Evolutionary conservation across 2,797 vertebrate species (phyloP).

Genomic region (Fratercula arctica): DNA sequence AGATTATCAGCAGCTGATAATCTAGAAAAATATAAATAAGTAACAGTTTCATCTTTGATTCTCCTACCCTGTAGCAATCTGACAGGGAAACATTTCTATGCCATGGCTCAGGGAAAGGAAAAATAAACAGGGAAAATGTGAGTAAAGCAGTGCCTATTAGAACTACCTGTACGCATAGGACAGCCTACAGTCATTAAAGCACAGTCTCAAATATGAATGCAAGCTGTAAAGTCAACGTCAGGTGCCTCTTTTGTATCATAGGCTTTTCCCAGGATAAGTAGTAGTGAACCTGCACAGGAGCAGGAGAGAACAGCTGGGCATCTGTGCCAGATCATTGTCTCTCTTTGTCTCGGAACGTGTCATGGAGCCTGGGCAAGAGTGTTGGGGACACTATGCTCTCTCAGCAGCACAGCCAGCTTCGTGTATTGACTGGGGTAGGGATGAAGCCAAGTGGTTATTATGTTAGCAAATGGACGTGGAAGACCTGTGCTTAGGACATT

Average conservation of each 20-base stretch:
- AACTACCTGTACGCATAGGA: background rate
- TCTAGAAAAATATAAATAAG: background rate
- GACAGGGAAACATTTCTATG: background rate
- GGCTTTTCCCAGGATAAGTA: background rate
- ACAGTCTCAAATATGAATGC: background rate
- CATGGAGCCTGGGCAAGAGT: background rate
- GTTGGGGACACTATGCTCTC: background rate
- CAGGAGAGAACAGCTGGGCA: background rate
- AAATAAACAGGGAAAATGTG: background rate
- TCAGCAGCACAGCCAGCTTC: background rate
- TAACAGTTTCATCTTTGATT: background rate
- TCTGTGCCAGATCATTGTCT: background rate
- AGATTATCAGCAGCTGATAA: background rate
- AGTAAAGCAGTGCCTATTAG: slow-evolving; percentile 4
- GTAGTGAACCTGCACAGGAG: background rate
- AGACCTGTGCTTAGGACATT: background rate
- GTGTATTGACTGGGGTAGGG: background rate
- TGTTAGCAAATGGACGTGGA: background rate
- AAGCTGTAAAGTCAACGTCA: background rate
- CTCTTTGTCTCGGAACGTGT: background rate
- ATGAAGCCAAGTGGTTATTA: background rate
- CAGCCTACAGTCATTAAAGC: slow-evolving; percentile 8
- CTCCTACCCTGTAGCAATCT: background rate
- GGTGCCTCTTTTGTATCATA: slow-evolving; percentile 10
- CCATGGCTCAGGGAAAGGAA: slow-evolving; percentile 32